These are phyloP conservation scores for Agrochola lota DNA, from an alignment of 2,888 invertebrate genomes.

Conservation along the genomic window DNA sequence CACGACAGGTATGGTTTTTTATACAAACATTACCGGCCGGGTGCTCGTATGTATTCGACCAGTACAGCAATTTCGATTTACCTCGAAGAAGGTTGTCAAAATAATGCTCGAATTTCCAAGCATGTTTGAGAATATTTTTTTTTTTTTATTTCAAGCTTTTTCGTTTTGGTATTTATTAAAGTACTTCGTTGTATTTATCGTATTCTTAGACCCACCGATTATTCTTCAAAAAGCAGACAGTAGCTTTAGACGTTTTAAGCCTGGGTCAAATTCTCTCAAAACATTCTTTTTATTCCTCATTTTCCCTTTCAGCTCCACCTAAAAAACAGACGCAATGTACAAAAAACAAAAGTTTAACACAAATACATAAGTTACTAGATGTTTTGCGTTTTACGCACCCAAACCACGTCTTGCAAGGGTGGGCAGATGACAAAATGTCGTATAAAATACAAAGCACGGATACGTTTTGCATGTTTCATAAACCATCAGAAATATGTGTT, in stretches of 20 bases:
- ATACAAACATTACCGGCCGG: too few relatives aligned
- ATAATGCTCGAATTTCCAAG: too few relatives aligned
- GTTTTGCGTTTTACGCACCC: slow-evolving; percentile 75
- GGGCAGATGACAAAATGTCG: slow-evolving; percentile 85
- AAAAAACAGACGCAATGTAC: slow-evolving; percentile 57
- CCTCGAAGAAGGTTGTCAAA: too few relatives aligned
- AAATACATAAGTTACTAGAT: slow-evolving; percentile 66
- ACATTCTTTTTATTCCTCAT: slow-evolving; percentile 30
- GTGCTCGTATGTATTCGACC: too few relatives aligned
- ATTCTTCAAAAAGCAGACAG: not conserved
- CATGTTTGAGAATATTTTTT: too few relatives aligned
- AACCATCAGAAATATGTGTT: slow-evolving; percentile 80
- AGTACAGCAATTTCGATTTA: too few relatives aligned
- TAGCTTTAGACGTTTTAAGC: not conserved
- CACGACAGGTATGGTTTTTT: too few relatives aligned
- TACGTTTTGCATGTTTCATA: slow-evolving; percentile 82
- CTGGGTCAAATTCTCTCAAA: slow-evolving; percentile 7
- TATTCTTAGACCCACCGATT: not conserved
- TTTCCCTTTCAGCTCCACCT: slow-evolving; percentile 31
- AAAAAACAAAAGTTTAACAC: slow-evolving; percentile 60
- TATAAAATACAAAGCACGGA: slow-evolving; percentile 81
- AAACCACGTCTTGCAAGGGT: slow-evolving; percentile 78
- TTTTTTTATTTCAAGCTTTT: too few relatives aligned
- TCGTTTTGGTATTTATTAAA: not conserved
- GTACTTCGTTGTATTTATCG: not conserved